Conservation (phyloP, 2,888 invertebrate species). For the Agrochola lychnidis region DNA sequence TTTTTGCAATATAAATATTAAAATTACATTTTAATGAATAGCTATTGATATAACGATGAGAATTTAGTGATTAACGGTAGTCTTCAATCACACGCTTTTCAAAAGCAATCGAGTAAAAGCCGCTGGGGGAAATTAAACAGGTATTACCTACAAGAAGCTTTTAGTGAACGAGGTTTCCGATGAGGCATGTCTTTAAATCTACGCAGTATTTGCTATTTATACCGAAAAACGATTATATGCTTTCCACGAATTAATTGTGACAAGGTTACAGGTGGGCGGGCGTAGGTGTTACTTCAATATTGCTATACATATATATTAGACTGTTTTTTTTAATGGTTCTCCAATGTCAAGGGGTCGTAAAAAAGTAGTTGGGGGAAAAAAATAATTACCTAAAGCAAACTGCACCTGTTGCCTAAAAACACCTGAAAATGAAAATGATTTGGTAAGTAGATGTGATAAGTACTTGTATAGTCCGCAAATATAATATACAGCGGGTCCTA, state of each 20-base stretch:
- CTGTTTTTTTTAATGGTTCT: slow-evolving; percentile 3
- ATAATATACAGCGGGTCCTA: no score
- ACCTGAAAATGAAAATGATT: neutral
- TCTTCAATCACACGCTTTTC: slow-evolving; percentile 21
- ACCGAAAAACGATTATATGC: neutral
- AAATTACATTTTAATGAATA: slow-evolving; percentile 27
- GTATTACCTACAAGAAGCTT: slow-evolving; percentile 21
- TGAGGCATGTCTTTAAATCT: slow-evolving; percentile 16
- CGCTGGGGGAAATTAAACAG: slow-evolving; percentile 26
- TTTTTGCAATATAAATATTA: slow-evolving; percentile 16
- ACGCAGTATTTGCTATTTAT: neutral
- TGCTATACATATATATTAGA: neutral
- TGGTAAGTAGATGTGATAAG: neutral
- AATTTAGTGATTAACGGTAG: slow-evolving; percentile 24
- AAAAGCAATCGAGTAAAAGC: slow-evolving; percentile 31
- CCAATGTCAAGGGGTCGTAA: neutral
- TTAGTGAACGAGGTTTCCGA: slow-evolving; percentile 22
- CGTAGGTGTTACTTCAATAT: slow-evolving; percentile 5
- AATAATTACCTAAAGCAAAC: neutral
- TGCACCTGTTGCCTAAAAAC: neutral
- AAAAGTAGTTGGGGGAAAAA: neutral
- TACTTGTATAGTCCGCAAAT: no score
- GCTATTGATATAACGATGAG: slow-evolving; percentile 21
- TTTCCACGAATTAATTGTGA: slow-evolving; percentile 17
- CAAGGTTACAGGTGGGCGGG: slow-evolving; percentile 10